A percentile compares a stretch with the other conserved stretches of the same genome.
Conservation (phyloP, 2,113 vertebrate species). For the Leptocoma aspasia region DNA sequence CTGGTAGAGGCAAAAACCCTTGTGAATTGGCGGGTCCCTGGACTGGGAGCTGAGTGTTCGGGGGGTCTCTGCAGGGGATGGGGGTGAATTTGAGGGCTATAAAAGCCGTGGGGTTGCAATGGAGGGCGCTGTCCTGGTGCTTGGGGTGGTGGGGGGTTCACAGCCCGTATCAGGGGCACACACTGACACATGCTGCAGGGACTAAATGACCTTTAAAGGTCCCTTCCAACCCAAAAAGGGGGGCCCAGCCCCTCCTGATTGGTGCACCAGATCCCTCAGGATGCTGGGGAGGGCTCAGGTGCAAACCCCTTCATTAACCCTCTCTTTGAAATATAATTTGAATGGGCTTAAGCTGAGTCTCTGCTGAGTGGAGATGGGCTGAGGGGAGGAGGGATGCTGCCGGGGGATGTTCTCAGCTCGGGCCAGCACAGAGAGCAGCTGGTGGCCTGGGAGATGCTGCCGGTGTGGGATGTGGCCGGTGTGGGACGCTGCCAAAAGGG, state of each 20-base stretch:
- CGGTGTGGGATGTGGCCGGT: background rate
- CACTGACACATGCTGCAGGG: fast-evolving
- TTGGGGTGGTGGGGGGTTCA: background rate
- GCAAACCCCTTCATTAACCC: background rate
- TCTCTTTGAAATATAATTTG: background rate
- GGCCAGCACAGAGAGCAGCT: background rate
- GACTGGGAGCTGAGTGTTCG: background rate
- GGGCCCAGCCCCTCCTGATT: background rate
- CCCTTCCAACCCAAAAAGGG: too few relatives aligned
- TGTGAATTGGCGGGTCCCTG: fast-evolving
- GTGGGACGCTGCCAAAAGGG: background rate
- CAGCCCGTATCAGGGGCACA: background rate
- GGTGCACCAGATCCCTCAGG: background rate
- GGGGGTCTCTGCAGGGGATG: background rate
- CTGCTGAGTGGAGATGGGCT: background rate
- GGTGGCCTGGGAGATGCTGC: background rate
- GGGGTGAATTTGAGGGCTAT: too few relatives aligned
- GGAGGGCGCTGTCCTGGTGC: background rate
- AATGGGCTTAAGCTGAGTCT: background rate
- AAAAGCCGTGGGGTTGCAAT: background rate
- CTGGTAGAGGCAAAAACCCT: background rate
- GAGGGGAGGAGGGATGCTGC: too few relatives aligned
- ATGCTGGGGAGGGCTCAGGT: background rate
- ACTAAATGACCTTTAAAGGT: background rate
- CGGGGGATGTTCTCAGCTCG: background rate